A percentile compares a stretch with the other conserved stretches of the same genome.
These are phyloP conservation scores for Perca flavescens DNA, from an alignment of 2,113 vertebrate genomes.

Conservation along the genomic window DNA sequence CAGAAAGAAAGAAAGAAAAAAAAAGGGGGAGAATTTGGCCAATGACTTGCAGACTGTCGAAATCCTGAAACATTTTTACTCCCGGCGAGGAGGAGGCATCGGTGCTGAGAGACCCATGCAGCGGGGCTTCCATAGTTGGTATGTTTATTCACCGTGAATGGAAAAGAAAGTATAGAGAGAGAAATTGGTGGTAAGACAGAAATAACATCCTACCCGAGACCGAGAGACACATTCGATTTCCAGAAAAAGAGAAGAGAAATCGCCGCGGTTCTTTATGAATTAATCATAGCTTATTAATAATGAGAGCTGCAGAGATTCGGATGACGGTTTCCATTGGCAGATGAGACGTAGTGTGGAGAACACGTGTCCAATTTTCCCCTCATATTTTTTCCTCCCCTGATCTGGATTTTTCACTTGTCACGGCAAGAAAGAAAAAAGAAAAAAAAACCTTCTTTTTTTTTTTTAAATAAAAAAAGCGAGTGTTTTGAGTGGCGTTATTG, in stretches of 20 bases:
- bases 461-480: conserved; percentile 9
- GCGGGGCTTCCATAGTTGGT: conserved; percentile 72
- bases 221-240: conserved; percentile 15
- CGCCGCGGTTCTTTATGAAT: conserved; percentile 58
- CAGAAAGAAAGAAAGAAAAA: conserved; percentile 23
- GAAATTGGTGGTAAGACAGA: neutral
- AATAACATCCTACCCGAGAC: conserved; percentile 4
- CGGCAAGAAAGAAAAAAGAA: conserved; percentile 70
- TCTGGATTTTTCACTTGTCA: conserved; percentile 79
- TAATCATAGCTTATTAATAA: conserved; percentile 70
- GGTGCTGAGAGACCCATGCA: conserved; percentile 62
- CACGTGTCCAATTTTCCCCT: conserved; percentile 78
- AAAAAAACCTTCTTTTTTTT: too few species aligned
- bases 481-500: conserved; percentile 75
- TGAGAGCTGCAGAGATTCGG: conserved; percentile 73
- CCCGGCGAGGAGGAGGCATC: conserved; percentile 64
- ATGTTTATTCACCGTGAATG: conserved; percentile 64
- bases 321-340: conserved; percentile 78
- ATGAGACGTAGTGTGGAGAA: conserved; percentile 80
- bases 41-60: conserved; percentile 65
- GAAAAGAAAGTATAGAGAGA: conserved; percentile 36
- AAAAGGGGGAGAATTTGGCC: conserved; percentile 26
- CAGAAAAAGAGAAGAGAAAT: conserved; percentile 18
- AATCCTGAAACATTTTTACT: conserved; percentile 62
- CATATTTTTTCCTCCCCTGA: conserved; percentile 72